Evolutionary conservation across 2,888 invertebrate species (phyloP), one percentile per base, ranked within the genome.

Genomic region (Sphaerophoria taeniata): DNA sequence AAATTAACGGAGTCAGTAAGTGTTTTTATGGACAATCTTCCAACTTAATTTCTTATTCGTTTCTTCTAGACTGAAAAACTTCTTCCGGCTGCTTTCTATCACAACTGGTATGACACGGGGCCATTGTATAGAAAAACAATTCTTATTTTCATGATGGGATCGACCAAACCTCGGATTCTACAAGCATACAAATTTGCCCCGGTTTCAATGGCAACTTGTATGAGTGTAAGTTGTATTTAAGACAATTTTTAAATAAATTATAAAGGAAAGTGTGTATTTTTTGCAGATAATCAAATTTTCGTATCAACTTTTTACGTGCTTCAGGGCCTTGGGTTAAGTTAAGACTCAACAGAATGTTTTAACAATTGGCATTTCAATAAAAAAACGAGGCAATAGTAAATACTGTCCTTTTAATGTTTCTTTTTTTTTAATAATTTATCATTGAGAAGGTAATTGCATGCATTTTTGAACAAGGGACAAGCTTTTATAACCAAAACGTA

Each of bases 101-200:
- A 87, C 31, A 90, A 90, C 69, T 91, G 90, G 90, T 88, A 90
- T 65, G 89, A 90, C 6, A 90, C 90, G 0, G 86, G 89, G 69
- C 67, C 77, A n/a, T 70, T 70, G 3, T 90, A 90, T 81, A 87
- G 89, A 6, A 88, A 87, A 63, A 89, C 88, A 90, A 70, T 91
- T 47, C 73, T 88, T 0, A 87, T 90, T 51, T 87, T 90, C 9
- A 89, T 90, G 33, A 88, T 89, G 88, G 87, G 89, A n/a, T 87
- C 89, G 2, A 14, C 73, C 0, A 87, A 89, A 49, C 71, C 88
- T 0, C 88, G 70, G 36, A 79, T 88, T 4, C 72, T 89, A 83
- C 87, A 84, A 3, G 87, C 88, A 24, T 88, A 89, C 55, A 89
- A 89, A 14, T 88, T 89, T 43, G 81, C 87, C 6, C 86, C 88